A percentile compares a stretch with the other conserved stretches of the same genome.
Evolutionary conservation across 2,888 invertebrate species (phyloP).

Genomic region (Nebria brevicollis): DNA sequence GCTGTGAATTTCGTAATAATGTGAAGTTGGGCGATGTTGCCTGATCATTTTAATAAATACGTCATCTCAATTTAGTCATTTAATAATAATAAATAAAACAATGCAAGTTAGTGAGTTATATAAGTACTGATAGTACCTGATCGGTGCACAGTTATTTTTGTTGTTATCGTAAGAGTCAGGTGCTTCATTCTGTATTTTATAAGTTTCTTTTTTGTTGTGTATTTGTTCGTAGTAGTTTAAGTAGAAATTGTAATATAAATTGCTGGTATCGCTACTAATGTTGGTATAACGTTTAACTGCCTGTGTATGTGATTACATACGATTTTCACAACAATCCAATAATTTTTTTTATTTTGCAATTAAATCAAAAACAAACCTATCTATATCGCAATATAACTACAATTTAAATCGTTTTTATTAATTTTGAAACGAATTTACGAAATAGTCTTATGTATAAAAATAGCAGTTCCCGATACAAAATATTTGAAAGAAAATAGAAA

Average conservation of each 20-base stretch:
- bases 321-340: too few relatives aligned
- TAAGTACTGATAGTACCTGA: constrained; percentile 33
- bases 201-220: constrained; percentile 26
- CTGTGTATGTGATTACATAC: neutral
- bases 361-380: too few relatives aligned
- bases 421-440: too few relatives aligned
- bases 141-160: constrained; percentile 18
- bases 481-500: too few relatives aligned
- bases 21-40: constrained; percentile 10
- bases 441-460: too few relatives aligned
- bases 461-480: too few relatives aligned
- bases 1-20: constrained; percentile 16
- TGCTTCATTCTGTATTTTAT: constrained; percentile 21
- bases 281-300: neutral
- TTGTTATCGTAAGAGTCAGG: constrained; percentile 16
- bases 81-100: constrained; percentile 20
- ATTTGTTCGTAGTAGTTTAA: constrained; percentile 23
- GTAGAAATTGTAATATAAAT: constrained; percentile 26
- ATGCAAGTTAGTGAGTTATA: constrained; percentile 30
- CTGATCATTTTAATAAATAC: constrained; percentile 7
- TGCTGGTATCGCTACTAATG: neutral
- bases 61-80: constrained; percentile 23
- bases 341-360: too few relatives aligned
- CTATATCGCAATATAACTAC: too few relatives aligned
- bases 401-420: too few relatives aligned